A percentile compares a stretch with the other conserved stretches of the same genome.
Conservation (phyloP, 1,140 invertebrate species). For the Latrodectus geometricus region DNA sequence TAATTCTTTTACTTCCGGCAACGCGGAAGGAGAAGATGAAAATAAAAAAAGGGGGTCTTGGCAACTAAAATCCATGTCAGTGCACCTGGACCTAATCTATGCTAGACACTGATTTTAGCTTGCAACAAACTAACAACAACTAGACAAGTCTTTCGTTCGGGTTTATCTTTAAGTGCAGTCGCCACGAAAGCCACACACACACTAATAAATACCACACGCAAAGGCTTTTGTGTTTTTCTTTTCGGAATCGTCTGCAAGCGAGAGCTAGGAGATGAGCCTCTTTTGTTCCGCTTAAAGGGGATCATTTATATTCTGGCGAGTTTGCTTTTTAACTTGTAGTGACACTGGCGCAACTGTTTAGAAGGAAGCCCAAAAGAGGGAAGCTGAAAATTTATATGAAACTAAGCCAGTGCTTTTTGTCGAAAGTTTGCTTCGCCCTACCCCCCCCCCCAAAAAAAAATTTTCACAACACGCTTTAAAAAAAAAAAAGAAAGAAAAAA, state of each 20-base stretch:
- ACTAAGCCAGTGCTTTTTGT: neutral
- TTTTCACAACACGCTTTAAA: too few relatives aligned
- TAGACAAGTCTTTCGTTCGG: neutral
- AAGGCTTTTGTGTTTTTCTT: constrained; percentile 6
- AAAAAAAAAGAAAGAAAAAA: too few relatives aligned
- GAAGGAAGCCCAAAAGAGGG: neutral
- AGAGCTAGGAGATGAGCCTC: neutral
- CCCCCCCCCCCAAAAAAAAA: too few relatives aligned
- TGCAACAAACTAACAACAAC: neutral
- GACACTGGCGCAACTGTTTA: constrained; percentile 7
- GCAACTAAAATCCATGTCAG: constrained; percentile 8
- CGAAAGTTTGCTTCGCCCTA: too few relatives aligned
- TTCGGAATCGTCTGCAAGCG: neutral
- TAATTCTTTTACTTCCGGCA: neutral
- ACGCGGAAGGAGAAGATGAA: neutral
- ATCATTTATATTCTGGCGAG: constrained; percentile 50
- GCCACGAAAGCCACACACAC: constrained; percentile 38
- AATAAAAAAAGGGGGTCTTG: neutral
- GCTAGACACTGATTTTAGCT: neutral
- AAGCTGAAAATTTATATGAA: constrained; percentile 30
- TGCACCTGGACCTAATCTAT: constrained; percentile 22
- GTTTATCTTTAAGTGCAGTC: constrained; percentile 44
- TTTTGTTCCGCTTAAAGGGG: constrained; percentile 40
- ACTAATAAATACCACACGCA: constrained; percentile 43
- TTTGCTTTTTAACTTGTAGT: constrained; percentile 52